Evolutionary conservation across 2,113 vertebrate genomes (phyloP).

Genomic region (Myotis yumanensis): DNA sequence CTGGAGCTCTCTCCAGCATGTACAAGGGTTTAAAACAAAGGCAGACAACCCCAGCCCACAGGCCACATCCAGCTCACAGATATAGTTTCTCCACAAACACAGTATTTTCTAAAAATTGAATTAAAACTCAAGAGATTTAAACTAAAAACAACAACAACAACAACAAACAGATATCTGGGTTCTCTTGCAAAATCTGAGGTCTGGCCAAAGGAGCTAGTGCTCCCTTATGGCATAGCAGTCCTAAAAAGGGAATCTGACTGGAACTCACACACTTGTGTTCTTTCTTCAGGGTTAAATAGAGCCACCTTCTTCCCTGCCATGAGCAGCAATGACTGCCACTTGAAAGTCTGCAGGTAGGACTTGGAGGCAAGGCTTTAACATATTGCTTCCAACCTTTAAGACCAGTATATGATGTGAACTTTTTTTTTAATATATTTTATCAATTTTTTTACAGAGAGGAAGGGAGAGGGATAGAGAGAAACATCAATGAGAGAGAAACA

Average conservation of each 20-base stretch:
- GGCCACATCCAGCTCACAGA: background rate
- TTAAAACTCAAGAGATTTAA: conserved; percentile 43
- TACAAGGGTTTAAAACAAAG: conserved; percentile 17
- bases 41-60: background rate
- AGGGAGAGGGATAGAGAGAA: no score
- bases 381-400: background rate
- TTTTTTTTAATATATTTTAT: background rate
- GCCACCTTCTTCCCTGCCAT: background rate
- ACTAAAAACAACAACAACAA: background rate
- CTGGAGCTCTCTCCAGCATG: background rate
- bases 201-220: background rate
- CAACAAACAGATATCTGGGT: background rate
- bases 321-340: background rate
- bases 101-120: conserved; percentile 25
- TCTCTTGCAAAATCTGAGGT: conserved; percentile 23
- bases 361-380: background rate
- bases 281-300: background rate
- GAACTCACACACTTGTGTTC: background rate
- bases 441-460: no score
- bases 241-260: background rate
- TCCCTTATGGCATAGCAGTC: no score
- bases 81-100: background rate
- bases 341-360: background rate
- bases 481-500: no score
- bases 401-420: background rate